These are phyloP conservation scores for Erythrolamprus reginae DNA, from an alignment of 2,113 vertebrate species.

Conservation along the genomic window DNA sequence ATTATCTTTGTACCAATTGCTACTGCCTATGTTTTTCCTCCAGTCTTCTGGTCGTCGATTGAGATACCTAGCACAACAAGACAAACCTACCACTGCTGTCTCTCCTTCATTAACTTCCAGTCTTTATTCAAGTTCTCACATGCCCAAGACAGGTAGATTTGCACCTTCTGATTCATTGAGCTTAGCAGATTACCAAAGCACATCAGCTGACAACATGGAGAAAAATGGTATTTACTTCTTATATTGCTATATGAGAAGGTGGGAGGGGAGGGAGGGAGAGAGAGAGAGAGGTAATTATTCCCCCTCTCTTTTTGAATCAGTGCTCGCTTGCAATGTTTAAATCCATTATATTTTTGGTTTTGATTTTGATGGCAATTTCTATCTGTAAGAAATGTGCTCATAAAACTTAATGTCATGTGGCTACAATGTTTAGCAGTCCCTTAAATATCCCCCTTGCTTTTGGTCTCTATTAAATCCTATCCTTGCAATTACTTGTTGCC, in stretches of 20 bases:
- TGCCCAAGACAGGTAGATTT: conserved; percentile 54
- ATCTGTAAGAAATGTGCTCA: background rate
- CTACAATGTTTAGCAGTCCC: background rate
- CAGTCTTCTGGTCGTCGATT: conserved; percentile 65
- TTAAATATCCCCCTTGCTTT: background rate
- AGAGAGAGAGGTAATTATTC: background rate
- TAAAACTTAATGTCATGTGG: background rate
- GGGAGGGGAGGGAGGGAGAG: too few relatives aligned
- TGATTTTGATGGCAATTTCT: background rate
- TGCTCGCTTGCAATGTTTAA: background rate
- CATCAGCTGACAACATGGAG: conserved; percentile 66
- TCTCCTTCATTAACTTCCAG: conserved; percentile 59
- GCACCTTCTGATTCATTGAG: conserved; percentile 54
- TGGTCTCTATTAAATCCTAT: background rate
- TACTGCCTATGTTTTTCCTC: conserved; percentile 37
- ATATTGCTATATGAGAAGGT: background rate
- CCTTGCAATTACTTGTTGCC: background rate
- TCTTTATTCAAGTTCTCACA: conserved; percentile 61
- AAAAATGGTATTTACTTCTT: conserved; percentile 64
- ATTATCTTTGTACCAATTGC: background rate
- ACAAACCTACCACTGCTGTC: conserved; percentile 58
- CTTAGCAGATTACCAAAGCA: conserved; percentile 57
- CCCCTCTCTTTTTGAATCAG: background rate
- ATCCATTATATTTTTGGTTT: background rate
- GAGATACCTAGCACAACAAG: conserved; percentile 54